These are phyloP conservation scores for Apaloderma vittatum DNA, from an alignment of 2,113 vertebrate species.

Conservation along the genomic window DNA sequence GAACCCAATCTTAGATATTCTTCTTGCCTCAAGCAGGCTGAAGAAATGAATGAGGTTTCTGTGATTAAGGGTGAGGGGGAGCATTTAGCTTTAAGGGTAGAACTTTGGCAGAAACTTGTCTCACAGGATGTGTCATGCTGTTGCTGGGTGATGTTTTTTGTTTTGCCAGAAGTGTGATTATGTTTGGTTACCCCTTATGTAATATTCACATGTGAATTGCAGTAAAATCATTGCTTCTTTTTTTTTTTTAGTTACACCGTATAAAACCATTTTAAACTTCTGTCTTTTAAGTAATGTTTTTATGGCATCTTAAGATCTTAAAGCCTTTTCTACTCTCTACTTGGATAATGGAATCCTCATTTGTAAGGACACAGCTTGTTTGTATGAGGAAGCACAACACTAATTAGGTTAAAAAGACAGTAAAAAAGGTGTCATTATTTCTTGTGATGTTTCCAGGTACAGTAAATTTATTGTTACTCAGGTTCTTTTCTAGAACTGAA, in stretches of 20 bases:
- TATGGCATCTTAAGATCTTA: background rate
- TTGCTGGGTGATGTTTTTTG: constrained; percentile 17
- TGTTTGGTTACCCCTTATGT: constrained; percentile 17
- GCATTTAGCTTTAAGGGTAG: background rate
- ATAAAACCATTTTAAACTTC: background rate
- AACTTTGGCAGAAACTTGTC: constrained; percentile 5
- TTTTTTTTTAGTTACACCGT: background rate
- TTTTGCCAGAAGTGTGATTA: constrained; percentile 8
- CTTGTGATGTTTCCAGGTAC: background rate
- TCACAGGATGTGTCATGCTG: background rate
- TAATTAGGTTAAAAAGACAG: background rate
- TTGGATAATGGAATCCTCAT: background rate
- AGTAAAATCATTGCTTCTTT: background rate
- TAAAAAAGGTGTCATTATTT: background rate
- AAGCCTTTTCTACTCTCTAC: background rate
- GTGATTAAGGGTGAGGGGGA: background rate
- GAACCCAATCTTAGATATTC: background rate
- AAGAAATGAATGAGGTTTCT: background rate
- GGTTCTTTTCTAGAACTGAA: background rate
- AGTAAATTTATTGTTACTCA: background rate
- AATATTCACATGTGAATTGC: background rate
- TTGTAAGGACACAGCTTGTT: background rate
- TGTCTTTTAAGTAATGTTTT: background rate
- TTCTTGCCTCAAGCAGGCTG: background rate
- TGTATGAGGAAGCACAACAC: background rate